Evolutionary conservation across 2,888 invertebrate genomes (phyloP), one percentile per base, ranked within the genome.

Genomic region (Nemurella pictetii): DNA sequence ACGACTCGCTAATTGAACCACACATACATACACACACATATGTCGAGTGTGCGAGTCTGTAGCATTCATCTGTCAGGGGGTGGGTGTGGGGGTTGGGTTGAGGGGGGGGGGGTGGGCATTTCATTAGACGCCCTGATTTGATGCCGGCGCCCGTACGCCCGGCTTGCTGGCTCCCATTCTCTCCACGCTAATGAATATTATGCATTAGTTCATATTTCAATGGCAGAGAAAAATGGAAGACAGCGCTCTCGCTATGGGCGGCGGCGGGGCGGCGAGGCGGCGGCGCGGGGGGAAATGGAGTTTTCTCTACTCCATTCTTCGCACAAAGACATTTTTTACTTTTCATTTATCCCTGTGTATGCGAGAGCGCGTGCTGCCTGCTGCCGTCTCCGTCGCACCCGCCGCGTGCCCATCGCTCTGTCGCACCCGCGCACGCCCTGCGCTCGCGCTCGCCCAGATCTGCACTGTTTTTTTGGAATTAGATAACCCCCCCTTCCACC

Each of bases 141-240:
- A 55, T 55, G 55, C 55, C 9, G 20, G 55, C 55, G 55, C 15
- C 55, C 55, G 55, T 20, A 55, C 20, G 12, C 55, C 12, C 5
- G 55, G 55, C 55, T 7, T 12, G 12, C 55, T 55, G 55, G 55
- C 9, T 55, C 15, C 55, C 20, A 55, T 55, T 55, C 55, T 55
- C 55, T 20, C 20, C 55, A 20, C 55, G 55, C 20, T 89, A 89
- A 89, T 89, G 89, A 89, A 89, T 89, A 89, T 89, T 89, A 89
- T 89, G 89, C 89, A 89, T 89, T 89, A 89, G 89, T 89, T 89
- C 89, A 89, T 89, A 89, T 89, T 88, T 88, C 88, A 88, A 88
- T 88, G 87, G 55, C 20, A 55, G 55, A 55, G 55, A 55, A 55
- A 55, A 55, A 55, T 55, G 55, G 55, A 55, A 55, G 55, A 55